phyloP scores from a whole-genome alignment of 1,140 invertebrate genomes.

The Elysia chlorotica region DNA sequence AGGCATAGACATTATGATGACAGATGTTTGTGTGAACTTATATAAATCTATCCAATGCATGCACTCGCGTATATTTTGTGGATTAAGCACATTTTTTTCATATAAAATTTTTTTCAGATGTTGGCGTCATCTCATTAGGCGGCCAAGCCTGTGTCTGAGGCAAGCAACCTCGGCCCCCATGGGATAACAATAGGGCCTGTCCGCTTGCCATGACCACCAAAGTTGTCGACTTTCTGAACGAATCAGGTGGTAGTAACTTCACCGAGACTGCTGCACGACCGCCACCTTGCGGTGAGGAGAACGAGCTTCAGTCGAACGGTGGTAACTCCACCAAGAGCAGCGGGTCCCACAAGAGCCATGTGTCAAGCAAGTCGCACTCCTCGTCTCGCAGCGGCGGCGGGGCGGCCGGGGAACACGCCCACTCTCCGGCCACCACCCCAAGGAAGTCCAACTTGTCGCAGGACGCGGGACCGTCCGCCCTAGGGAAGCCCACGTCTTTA shows the following conservation, averaged over 20 bases:
- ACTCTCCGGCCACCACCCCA: conserved; percentile 52
- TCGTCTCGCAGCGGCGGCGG: conserved; percentile 47
- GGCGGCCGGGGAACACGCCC: conserved; percentile 41
- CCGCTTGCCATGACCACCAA: conserved; percentile 43
- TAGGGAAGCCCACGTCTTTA: too few relatives aligned
- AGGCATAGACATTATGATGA: not conserved
- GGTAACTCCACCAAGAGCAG: conserved; percentile 53
- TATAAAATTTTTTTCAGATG: not conserved
- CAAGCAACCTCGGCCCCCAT: conserved; percentile 1
- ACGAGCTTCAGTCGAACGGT: conserved; percentile 56
- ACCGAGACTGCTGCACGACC: conserved; percentile 57
- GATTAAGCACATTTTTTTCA: too few relatives aligned
- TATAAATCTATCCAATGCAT: not conserved
- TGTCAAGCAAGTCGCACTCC: conserved; percentile 40
- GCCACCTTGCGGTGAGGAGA: conserved; percentile 60
- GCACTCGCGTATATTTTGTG: too few relatives aligned
- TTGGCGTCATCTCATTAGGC: conserved; percentile 1
- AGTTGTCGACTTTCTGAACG: conserved; percentile 55
- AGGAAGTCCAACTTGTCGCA: conserved; percentile 54
- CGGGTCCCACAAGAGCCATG: conserved; percentile 51
- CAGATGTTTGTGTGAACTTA: not conserved
- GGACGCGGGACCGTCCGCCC: too few relatives aligned
- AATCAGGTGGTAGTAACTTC: conserved; percentile 58
- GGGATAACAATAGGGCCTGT: conserved; percentile 10
- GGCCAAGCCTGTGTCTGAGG: not conserved